Percentiles rank a stretch among this genome's conserved stretches.
phyloP scores from a whole-genome alignment of 1,140 invertebrate species.

The Euwallacea fornicatus region DNA sequence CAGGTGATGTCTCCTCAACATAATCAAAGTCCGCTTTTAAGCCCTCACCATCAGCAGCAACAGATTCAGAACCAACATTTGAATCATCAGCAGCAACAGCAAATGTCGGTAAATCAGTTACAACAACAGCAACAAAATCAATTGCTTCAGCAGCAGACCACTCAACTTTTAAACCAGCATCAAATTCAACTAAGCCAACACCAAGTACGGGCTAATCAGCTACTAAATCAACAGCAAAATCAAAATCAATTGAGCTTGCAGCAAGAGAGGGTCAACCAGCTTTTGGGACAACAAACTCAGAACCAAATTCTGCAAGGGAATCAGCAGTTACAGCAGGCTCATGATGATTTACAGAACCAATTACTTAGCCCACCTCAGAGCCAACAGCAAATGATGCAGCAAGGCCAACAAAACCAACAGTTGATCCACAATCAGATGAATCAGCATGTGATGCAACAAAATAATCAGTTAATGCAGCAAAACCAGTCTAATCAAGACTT shows the following conservation, averaged over 20 bases:
- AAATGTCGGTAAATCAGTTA: constrained; percentile 24
- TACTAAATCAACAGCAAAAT: constrained; percentile 46
- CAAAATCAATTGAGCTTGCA: constrained; percentile 52
- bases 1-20: constrained; percentile 40
- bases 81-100: constrained; percentile 46
- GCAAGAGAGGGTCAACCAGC: constrained; percentile 46
- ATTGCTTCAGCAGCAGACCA: constrained; percentile 20
- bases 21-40: constrained; percentile 46
- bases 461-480: constrained; percentile 42
- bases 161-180: constrained; percentile 29
- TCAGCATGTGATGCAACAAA: constrained; percentile 21
- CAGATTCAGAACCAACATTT: constrained; percentile 52
- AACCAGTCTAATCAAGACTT: constrained; percentile 27
- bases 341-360: constrained; percentile 35
- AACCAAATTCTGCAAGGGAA: constrained; percentile 12
- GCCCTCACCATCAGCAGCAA: constrained; percentile 50
- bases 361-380: constrained; percentile 26
- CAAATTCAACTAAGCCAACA: constrained; percentile 48
- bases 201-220: constrained; percentile 42
- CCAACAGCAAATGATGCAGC: constrained; percentile 24
- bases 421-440: constrained; percentile 38
- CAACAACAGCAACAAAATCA: constrained; percentile 8
- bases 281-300: constrained; percentile 33
- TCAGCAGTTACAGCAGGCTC: constrained; percentile 34
- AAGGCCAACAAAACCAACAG: constrained; percentile 42